Conservation (phyloP, 2,797 vertebrate genomes). For the Chlorospingus flavigularis region DNA sequence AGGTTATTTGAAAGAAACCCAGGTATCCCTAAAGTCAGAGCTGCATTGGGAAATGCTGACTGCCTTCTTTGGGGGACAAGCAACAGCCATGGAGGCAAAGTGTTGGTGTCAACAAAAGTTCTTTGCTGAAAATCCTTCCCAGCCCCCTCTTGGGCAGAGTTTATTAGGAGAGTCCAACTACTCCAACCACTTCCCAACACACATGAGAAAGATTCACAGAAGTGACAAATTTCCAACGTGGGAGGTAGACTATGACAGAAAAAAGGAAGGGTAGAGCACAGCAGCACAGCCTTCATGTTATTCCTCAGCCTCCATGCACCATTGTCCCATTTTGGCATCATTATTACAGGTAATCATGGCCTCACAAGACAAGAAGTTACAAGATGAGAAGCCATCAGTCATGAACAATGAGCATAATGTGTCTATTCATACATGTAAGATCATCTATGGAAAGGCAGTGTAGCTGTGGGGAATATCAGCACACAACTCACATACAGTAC, state of each 20-base stretch:
- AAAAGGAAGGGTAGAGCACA: not conserved
- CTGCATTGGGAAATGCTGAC: not conserved
- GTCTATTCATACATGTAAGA: not conserved
- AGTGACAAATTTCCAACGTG: not conserved
- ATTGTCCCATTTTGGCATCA: not conserved
- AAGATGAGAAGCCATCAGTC: not conserved
- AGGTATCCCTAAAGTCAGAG: not conserved
- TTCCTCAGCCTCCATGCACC: not conserved
- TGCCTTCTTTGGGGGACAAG: not conserved
- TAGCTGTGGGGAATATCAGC: not conserved
- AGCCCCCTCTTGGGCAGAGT: not conserved
- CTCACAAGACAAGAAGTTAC: not conserved
- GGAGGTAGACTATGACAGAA: not conserved
- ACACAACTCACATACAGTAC: not conserved
- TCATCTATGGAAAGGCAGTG: not conserved
- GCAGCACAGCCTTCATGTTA: not conserved
- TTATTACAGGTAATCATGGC: not conserved
- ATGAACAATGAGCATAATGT: fast-evolving
- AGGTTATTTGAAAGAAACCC: not conserved
- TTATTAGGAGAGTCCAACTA: not conserved
- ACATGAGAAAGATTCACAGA: not conserved
- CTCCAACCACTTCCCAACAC: not conserved
- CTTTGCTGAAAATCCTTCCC: not conserved
- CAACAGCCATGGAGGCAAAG: not conserved
- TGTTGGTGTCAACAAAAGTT: not conserved